A percentile compares a stretch with the other conserved stretches of the same genome.
Evolutionary conservation across 2,113 vertebrate species (phyloP).

Genomic region (Phrynosoma platyrhinos): DNA sequence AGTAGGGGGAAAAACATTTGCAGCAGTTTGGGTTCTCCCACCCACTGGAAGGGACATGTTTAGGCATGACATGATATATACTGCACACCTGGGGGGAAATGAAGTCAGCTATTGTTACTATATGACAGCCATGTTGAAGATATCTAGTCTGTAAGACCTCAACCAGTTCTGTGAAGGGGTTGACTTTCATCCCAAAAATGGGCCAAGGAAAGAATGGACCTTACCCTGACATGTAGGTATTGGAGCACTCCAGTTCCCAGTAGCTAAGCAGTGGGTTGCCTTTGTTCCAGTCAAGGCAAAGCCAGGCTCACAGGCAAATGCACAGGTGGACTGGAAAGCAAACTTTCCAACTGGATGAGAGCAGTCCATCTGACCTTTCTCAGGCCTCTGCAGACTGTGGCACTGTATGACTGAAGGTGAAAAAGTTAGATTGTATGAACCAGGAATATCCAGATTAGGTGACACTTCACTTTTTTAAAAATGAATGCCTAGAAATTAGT

Average conservation of each 20-base stretch:
- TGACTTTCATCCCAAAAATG: neutral
- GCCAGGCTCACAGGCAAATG: constrained; percentile 68
- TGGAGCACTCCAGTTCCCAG: constrained; percentile 76
- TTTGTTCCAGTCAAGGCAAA: constrained; percentile 54
- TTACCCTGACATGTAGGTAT: constrained; percentile 45
- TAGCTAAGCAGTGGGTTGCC: constrained; percentile 59
- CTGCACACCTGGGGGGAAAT: neutral
- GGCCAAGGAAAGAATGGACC: neutral
- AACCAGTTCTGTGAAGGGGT: neutral
- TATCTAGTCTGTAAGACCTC: neutral
- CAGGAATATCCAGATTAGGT: neutral
- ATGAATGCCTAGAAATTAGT: neutral
- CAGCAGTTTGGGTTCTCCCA: neutral
- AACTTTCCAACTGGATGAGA: constrained; percentile 19
- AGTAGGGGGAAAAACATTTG: neutral
- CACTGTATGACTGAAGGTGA: neutral
- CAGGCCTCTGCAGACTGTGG: constrained; percentile 35
- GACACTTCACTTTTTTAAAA: neutral
- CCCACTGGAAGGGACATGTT: neutral
- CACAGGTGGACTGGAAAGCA: constrained; percentile 63
- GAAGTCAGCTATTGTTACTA: neutral
- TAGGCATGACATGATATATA: neutral
- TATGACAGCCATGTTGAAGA: neutral
- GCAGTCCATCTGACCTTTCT: constrained; percentile 54
- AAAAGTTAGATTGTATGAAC: neutral